Evolutionary conservation across 2,113 vertebrate genomes (phyloP), one percentile per base, ranked within the genome.

Genomic region (Halichoerus grypus): DNA sequence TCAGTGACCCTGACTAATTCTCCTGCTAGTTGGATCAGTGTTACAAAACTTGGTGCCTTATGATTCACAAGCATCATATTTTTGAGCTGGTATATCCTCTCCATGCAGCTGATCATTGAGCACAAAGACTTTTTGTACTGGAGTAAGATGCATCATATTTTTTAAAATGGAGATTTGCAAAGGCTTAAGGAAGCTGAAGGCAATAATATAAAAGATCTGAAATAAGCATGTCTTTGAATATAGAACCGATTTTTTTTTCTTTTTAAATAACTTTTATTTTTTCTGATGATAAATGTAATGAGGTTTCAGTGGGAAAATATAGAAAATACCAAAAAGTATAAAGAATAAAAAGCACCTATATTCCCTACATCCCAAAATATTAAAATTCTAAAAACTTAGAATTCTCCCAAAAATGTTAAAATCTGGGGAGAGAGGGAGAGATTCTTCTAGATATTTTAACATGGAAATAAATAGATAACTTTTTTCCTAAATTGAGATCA

Each of bases 1-100:
- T 97, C 94, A 93, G 22, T 96, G 97, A 76, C 95, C 84, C 97
- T 96, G 88, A 94, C 93, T 94, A 97, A 97, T 97, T 97, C 97
- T 95, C 55, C 88, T 79, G 88, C 92, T 97, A 67, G 89, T 57
- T 76, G 69, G 89, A 97, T 97, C 97, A 93, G 65, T 84, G 65
- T 96, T 94, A 80, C 39, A 97, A 95, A 91, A 93, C 74, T 86
- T 67, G 16, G 72, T 84, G 72, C 72, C 83, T 84, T 96, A 1
- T 87, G 89, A 94, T 82, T 87, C 92, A 79, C 51, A 90, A 93
- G 74, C 88, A 88, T 95, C 67, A 18, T 84, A 93, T 76, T 93
- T 97, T 91, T 95, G 71, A 86, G 72, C 55, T 74, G 22, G 24
- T 57, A n/a, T 82, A 96, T 51, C 36, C 90, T 90, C 33, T 53